phyloP scores from a whole-genome alignment of 2,888 invertebrate genomes.

The Xestia sexstrigata region DNA sequence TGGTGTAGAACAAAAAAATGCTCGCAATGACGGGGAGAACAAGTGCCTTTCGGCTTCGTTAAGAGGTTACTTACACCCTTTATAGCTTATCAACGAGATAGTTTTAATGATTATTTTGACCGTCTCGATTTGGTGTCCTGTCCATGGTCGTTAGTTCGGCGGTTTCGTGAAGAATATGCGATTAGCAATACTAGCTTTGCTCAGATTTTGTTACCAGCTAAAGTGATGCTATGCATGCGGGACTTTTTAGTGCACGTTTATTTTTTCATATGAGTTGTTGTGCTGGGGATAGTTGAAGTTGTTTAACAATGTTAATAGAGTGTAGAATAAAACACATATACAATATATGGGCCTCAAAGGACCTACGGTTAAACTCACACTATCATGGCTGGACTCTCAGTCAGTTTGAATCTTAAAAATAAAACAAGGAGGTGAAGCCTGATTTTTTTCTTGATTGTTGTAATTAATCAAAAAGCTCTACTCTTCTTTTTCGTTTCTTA shows the following conservation, averaged over 20 bases:
- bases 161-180: constrained; percentile 60
- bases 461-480: background rate
- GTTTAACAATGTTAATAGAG: background rate
- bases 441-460: background rate
- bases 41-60: no score
- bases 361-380: background rate
- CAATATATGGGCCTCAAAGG: no score
- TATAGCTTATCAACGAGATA: no score
- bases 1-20: no score
- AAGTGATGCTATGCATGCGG: constrained; percentile 13
- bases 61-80: no score
- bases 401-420: background rate
- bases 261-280: background rate
- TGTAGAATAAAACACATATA: no score
- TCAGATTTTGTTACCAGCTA: background rate
- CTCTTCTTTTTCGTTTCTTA: background rate
- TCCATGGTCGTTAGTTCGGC: constrained; percentile 57
- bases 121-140: constrained; percentile 58
- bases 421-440: background rate
- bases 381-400: background rate
- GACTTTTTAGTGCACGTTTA: background rate
- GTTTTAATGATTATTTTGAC: constrained; percentile 11
- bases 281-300: background rate
- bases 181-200: constrained; percentile 48
- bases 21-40: no score